These are phyloP conservation scores for Ectropis crepuscularia DNA, from an alignment of 2,888 invertebrate genomes.

Conservation along the genomic window DNA sequence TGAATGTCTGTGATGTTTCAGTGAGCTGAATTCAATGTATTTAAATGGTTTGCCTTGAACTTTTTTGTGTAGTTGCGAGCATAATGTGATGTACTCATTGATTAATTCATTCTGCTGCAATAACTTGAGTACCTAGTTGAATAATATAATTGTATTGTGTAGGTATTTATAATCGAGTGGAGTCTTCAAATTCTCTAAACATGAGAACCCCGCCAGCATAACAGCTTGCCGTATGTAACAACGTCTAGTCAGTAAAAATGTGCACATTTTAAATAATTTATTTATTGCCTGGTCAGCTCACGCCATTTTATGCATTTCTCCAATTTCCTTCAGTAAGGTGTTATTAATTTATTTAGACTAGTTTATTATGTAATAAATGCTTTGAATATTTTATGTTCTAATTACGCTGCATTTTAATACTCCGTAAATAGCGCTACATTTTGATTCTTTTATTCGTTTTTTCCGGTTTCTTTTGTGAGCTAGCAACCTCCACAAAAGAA, in stretches of 20 bases:
- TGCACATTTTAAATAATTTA: slow-evolving; percentile 17
- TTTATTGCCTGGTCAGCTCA: slow-evolving; percentile 27
- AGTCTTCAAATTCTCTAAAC: too few relatives aligned
- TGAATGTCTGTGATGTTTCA: slow-evolving; percentile 27
- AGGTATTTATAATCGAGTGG: too few relatives aligned
- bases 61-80: not conserved
- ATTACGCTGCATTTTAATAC: slow-evolving; percentile 30
- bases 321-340: slow-evolving; percentile 36
- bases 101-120: too few relatives aligned
- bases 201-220: not conserved
- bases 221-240: slow-evolving; percentile 22
- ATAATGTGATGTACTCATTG: slow-evolving; percentile 7
- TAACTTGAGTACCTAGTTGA: too few relatives aligned
- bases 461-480: too few relatives aligned
- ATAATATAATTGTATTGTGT: too few relatives aligned
- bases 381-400: slow-evolving; percentile 37
- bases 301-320: slow-evolving; percentile 19
- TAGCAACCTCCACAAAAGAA: too few relatives aligned
- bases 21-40: slow-evolving; percentile 16
- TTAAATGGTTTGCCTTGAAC: slow-evolving; percentile 8
- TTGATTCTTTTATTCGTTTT: too few relatives aligned
- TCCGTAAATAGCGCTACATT: slow-evolving; percentile 2
- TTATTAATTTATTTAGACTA: slow-evolving; percentile 56
- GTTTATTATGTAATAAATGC: slow-evolving; percentile 44
- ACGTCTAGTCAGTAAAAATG: slow-evolving; percentile 26